Evolutionary conservation across 2,797 vertebrate species (phyloP).

Genomic region (Rhabdomys pumilio): DNA sequence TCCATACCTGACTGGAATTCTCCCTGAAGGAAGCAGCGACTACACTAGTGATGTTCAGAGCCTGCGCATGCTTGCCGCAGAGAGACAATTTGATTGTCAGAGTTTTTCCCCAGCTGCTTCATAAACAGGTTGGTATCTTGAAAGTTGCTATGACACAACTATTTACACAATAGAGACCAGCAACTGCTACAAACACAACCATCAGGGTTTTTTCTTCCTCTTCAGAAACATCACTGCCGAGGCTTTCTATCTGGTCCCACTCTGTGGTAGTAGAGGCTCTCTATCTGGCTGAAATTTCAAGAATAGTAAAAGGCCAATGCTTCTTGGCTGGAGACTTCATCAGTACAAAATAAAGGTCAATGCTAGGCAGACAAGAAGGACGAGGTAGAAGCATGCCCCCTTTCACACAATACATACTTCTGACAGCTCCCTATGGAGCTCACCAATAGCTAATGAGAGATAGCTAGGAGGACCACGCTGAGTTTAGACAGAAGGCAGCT

Average conservation of each 20-base stretch:
- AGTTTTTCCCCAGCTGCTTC: slow-evolving; percentile 38
- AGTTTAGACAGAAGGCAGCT: neutral
- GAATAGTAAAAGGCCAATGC: neutral
- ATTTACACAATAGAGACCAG: slow-evolving; percentile 42
- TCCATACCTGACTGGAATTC: neutral
- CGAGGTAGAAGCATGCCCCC: neutral
- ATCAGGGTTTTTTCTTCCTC: neutral
- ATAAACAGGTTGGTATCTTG: slow-evolving; percentile 54
- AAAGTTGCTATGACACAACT: slow-evolving; percentile 50
- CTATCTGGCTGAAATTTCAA: slow-evolving; percentile 28
- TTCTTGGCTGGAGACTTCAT: neutral
- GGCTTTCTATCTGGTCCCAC: neutral
- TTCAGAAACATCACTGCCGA: slow-evolving; percentile 30
- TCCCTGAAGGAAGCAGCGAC: slow-evolving; percentile 14
- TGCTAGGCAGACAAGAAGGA: slow-evolving; percentile 32
- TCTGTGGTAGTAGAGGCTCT: neutral
- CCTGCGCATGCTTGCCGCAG: slow-evolving; percentile 24
- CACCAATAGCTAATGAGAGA: slow-evolving; percentile 26
- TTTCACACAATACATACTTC: neutral
- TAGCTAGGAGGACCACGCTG: neutral
- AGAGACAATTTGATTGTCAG: neutral
- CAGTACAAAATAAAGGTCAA: slow-evolving; percentile 53
- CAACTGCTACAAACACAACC: slow-evolving; percentile 32
- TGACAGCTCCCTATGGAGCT: neutral
- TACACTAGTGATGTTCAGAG: neutral